Evolutionary conservation across 2,113 vertebrate genomes (phyloP).

Genomic region (Neomonachus schauinslandi): DNA sequence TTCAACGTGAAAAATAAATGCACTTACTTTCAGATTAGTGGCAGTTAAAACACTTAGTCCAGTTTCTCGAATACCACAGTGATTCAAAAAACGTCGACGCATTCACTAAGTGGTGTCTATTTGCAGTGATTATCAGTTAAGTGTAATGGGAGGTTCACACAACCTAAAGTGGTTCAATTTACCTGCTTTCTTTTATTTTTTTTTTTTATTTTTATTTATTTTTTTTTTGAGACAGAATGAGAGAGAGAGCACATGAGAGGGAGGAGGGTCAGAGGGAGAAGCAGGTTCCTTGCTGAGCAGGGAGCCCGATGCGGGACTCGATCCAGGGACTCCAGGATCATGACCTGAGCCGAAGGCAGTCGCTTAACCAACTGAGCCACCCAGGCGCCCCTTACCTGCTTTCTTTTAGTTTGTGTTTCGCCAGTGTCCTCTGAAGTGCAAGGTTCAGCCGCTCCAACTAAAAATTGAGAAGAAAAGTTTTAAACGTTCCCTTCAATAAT

Average conservation of each 20-base stretch:
- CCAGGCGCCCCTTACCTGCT: no score
- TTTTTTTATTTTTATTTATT: no score
- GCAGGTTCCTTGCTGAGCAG: no score
- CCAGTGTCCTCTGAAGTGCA: slow-evolving; percentile 93
- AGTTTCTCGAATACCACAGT: not conserved
- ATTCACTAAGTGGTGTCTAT: not conserved
- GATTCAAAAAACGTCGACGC: accelerated
- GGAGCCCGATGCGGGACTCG: no score
- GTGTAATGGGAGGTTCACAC: accelerated
- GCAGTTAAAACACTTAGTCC: not conserved
- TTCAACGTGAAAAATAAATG: not conserved
- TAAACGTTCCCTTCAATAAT: slow-evolving; percentile 1
- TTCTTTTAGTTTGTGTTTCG: slow-evolving; percentile 87
- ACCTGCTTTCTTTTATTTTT: slow-evolving; percentile 90
- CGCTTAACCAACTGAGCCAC: no score
- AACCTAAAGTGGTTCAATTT: slow-evolving; percentile 58
- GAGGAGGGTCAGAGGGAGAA: no score
- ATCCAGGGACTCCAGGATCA: no score
- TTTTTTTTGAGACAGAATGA: no score
- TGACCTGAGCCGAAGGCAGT: no score
- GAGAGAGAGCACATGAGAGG: no score
- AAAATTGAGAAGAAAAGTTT: slow-evolving; percentile 72
- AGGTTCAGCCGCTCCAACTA: slow-evolving; percentile 94
- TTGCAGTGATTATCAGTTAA: not conserved
- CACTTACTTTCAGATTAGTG: not conserved